Evolutionary conservation across 2,113 vertebrate genomes (phyloP), one percentile per base, ranked within the genome.

Genomic region (Hippopotamus amphibius): DNA sequence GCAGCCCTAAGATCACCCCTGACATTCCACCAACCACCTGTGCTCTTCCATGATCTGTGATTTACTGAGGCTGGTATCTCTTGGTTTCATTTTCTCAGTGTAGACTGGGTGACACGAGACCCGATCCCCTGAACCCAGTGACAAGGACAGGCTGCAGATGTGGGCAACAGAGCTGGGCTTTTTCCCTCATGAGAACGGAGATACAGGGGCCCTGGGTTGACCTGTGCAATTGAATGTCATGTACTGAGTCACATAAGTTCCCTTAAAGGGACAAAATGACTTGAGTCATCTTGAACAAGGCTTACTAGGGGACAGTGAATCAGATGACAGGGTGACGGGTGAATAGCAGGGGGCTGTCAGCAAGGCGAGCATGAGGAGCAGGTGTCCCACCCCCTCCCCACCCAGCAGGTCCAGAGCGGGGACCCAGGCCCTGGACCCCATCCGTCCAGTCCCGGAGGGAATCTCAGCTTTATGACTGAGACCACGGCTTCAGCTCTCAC

Each of bases 131-230:
- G 33, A 96, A 12, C 16, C 26, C 57, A 8, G 26, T 9, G 46
- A 15, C 84, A n/a, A 0, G 43, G 46, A 30, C 4, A 63, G 50
- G n/a, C 7, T 0, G 0, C 2, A 55, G 53, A n/a, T 3, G 4
- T 13, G 37, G 26, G 13, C 53, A 68, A 37, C 2, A 48, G 53
- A 0, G 3, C 33, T 41, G 4, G 28, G 28, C 14, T 55, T 84
- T 21, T 28, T 61, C 33, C 81, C 33, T 33, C 72, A 7, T 15
- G 61, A 33, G 61, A 82, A 68, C 17, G 68, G 43, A 26, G 7
- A 26, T 6, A 87, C 0, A 7, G 24, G 91, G n/a, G 19, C 19
- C 16, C 21, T 43, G 15, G 57, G 12, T 43, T 69, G 21, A 48
- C 4, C 28, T 68, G 65, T 33, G 37, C 65, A 43, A 88, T 3